Conservation (phyloP, 2,888 invertebrate genomes). For the Dasypolia templi region DNA sequence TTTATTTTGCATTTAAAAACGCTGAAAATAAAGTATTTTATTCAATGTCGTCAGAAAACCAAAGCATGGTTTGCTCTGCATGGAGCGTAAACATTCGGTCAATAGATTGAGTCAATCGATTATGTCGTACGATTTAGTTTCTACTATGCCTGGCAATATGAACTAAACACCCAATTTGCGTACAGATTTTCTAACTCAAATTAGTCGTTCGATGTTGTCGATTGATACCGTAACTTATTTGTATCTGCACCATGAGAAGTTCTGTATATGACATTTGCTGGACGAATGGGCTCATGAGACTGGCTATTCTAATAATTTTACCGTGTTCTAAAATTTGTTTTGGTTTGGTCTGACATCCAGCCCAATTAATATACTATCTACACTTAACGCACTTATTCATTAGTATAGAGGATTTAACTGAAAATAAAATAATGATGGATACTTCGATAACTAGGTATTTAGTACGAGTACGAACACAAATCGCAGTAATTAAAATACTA, state of each 20-base stretch:
- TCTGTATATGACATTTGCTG: neutral
- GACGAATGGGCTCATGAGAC: neutral
- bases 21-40: neutral
- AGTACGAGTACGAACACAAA: neutral
- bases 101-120: constrained; percentile 11
- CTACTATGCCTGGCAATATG: neutral
- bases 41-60: neutral
- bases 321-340: neutral
- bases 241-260: neutral
- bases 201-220: constrained; percentile 9
- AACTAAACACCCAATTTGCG: neutral
- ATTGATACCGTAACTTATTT: constrained; percentile 8
- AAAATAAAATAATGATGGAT: neutral
- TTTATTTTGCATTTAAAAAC: neutral
- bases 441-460: neutral
- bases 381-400: neutral
- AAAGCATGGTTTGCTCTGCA: neutral
- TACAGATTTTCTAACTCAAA: neutral
- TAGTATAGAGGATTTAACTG: neutral
- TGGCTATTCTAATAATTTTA: neutral
- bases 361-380: neutral
- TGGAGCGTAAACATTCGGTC: neutral
- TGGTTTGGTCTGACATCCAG: neutral
- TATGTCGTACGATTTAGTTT: constrained; percentile 35
- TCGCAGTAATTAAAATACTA: neutral